Evolutionary conservation across 2,888 invertebrate genomes (phyloP).

Genomic region (Noctua comes): DNA sequence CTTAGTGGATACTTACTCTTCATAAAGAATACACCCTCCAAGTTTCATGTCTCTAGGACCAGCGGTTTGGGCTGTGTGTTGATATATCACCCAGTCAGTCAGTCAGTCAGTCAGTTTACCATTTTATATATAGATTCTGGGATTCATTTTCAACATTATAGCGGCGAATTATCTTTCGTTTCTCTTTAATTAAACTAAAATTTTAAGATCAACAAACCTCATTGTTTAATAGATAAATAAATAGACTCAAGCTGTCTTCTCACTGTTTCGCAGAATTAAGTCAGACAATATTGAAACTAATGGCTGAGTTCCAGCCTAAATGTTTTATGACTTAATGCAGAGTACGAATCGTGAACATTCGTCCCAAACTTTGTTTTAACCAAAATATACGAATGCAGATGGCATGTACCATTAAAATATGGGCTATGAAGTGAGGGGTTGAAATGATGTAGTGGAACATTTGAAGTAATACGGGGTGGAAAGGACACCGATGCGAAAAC

Average conservation of each 20-base stretch:
- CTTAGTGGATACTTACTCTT: too few relatives aligned
- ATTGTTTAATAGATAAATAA: constrained; percentile 18
- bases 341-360: constrained; percentile 53
- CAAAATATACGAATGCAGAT: constrained; percentile 60
- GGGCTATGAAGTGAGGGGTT: constrained; percentile 49
- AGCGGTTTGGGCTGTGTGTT: too few relatives aligned
- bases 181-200: constrained; percentile 21
- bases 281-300: constrained; percentile 50
- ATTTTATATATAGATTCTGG: too few relatives aligned
- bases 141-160: background rate
- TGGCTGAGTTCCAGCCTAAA: constrained; percentile 49
- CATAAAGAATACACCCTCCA: too few relatives aligned
- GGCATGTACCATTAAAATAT: constrained; percentile 54
- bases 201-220: constrained; percentile 6
- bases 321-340: constrained; percentile 49
- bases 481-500: too few relatives aligned
- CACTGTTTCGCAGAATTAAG: constrained; percentile 43
- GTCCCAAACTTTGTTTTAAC: constrained; percentile 54
- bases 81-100: too few relatives aligned
- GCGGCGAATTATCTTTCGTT: background rate
- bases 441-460: background rate
- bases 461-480: background rate
- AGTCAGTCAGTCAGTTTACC: too few relatives aligned
- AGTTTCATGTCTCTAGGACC: too few relatives aligned
- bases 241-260: constrained; percentile 5